Base-by-base conservation (phyloP, 2,888 invertebrate species). In the Phragmatobia fuliginosa region DNA sequence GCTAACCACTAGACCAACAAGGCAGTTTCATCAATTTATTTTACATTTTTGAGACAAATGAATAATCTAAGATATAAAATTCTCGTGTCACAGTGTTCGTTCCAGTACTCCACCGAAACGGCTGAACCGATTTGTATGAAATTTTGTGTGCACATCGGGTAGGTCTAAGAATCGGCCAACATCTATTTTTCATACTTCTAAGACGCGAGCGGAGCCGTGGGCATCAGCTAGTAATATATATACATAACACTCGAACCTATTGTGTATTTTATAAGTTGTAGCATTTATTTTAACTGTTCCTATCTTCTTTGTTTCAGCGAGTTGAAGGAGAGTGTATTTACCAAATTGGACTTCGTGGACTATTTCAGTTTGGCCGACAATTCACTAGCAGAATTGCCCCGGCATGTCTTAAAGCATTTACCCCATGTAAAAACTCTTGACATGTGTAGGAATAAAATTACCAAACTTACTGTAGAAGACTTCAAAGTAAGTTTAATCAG, bases 311-410 rank as follows among this genome's bases (percentile, higher is more conserved):
- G 77, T 85, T 96, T 64, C 96, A 98, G 98, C 88, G 96, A 96
- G 78, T 92, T 98, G 76, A 96, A 97, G 76, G 97, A 97, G 82
- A 96, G 96, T 82, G 96, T 97, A 60, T 98, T 98, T 90, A 96
- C 96, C 72, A 98, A 97, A 77, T 91, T 98, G 88, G 96, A 96
- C 79, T 95, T 96, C 82, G 96, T 97, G 74, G 96, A 96, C 81
- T 97, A 96, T 92, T 96, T 98, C 85, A 97, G 98, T 86, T 92
- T 98, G 75, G 97, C 97, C 16, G 97, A 98, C 92, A 98, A 98
- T 91, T 95, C 96, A 66, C 93, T 98, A 76, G 95, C 96, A 52
- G 96, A 96, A 82, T 96, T 98, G 91, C 98, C 98, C 7, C 96
- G 96, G 63, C 96, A 97, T 77, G 96, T 98, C 62, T 95, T 98